Conservation (phyloP, 2,113 vertebrate genomes). For the Hemichromis elongatus region DNA sequence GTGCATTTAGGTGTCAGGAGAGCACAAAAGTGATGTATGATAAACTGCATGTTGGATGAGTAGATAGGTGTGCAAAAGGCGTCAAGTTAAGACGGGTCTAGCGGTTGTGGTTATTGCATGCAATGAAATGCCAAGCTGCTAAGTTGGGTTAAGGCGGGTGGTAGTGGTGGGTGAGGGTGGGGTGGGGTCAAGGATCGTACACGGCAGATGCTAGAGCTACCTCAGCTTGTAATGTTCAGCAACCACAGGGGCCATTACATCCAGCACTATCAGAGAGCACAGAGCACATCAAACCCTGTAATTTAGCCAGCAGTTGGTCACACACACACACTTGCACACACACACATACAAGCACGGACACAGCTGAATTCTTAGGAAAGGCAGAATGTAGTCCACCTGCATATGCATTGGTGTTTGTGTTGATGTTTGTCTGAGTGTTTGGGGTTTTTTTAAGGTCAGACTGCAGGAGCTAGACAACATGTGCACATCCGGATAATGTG, state of each 20-base stretch:
- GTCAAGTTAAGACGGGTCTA: slow-evolving; percentile 1
- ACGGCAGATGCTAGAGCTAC: slow-evolving; percentile 55
- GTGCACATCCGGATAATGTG: slow-evolving; percentile 14
- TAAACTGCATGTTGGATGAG: slow-evolving; percentile 27
- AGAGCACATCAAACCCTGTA: slow-evolving; percentile 76
- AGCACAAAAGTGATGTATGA: slow-evolving; percentile 47
- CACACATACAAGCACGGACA: slow-evolving; percentile 31
- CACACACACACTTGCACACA: slow-evolving; percentile 34
- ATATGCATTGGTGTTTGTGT: neutral
- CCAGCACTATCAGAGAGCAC: slow-evolving; percentile 61
- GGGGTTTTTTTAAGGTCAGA: neutral
- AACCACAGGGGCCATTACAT: slow-evolving; percentile 69
- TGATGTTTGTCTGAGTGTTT: neutral
- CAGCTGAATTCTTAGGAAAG: slow-evolving; percentile 21
- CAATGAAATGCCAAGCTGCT: slow-evolving; percentile 38
- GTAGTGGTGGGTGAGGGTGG: neutral
- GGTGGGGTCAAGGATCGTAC: neutral
- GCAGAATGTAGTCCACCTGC: slow-evolving; percentile 48
- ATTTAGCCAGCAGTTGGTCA: slow-evolving; percentile 68
- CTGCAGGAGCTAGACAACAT: slow-evolving; percentile 10
- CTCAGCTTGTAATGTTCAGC: slow-evolving; percentile 72
- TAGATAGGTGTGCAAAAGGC: slow-evolving; percentile 18
- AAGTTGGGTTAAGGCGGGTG: slow-evolving; percentile 22
- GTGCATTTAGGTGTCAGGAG: slow-evolving; percentile 48
- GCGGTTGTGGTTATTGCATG: slow-evolving; percentile 33